Conservation (phyloP, 1,140 invertebrate genomes). For the Metopolophium dirhodum region DNA sequence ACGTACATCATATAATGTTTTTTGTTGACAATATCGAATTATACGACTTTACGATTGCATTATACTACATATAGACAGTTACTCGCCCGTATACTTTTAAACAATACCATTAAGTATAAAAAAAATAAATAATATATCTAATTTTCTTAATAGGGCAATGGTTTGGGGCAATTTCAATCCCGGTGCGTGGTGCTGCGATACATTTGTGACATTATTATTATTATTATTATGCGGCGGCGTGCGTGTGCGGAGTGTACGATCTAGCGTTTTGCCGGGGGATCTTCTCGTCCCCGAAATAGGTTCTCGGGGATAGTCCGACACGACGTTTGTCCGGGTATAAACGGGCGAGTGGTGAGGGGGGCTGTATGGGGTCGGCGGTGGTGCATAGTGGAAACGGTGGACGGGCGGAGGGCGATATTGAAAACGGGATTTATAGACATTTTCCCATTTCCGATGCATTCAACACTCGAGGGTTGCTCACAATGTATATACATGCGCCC, state of each 20-base stretch:
- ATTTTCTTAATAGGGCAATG: neutral
- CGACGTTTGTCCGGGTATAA: neutral
- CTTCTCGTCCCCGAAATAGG: neutral
- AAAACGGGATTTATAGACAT: slow-evolving; percentile 44
- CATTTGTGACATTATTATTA: neutral
- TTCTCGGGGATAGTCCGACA: neutral
- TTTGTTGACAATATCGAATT: neutral
- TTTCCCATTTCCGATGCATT: slow-evolving; percentile 18
- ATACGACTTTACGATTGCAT: neutral
- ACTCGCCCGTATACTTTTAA: neutral
- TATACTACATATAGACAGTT: neutral
- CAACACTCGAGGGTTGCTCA: neutral
- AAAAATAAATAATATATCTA: neutral
- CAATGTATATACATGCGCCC: neutral
- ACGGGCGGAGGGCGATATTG: neutral
- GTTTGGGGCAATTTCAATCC: neutral
- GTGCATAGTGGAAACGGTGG: neutral
- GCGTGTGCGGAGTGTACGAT: neutral
- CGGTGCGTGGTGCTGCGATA: neutral
- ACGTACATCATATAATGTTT: neutral
- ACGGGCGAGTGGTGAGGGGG: neutral
- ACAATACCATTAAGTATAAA: too few species aligned
- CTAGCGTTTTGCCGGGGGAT: neutral
- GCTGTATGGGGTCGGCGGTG: too few species aligned
- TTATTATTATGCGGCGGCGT: neutral